Evolutionary conservation across 2,113 vertebrate genomes (phyloP).

Genomic region (Tenrec ecaudatus): DNA sequence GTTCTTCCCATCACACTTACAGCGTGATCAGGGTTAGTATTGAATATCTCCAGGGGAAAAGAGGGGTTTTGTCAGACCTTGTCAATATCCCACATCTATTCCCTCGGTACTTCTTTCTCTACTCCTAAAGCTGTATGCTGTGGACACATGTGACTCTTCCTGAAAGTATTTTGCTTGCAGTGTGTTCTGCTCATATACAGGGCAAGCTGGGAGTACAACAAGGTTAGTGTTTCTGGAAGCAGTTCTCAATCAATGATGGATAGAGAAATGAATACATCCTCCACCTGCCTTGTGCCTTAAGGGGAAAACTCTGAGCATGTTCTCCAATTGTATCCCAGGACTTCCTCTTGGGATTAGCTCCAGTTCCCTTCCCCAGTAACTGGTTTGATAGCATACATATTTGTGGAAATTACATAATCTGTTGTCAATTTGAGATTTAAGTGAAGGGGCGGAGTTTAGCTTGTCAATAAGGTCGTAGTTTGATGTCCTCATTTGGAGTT

Average conservation of each 20-base stretch:
- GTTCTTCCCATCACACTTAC: neutral
- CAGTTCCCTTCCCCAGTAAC: neutral
- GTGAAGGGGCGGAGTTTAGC: too few relatives aligned
- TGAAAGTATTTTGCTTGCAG: neutral
- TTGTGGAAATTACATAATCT: too few relatives aligned
- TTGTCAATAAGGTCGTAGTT: too few relatives aligned
- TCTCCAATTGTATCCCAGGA: neutral
- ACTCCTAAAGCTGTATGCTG: neutral
- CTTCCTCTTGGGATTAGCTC: neutral
- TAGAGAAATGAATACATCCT: neutral
- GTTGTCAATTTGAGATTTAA: too few relatives aligned
- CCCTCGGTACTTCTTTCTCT: neutral
- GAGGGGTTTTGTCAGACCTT: neutral
- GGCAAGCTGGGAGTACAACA: neutral
- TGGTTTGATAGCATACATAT: neutral
- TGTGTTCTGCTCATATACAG: neutral
- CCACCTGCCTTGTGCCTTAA: neutral
- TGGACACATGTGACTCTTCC: neutral
- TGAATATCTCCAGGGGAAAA: neutral
- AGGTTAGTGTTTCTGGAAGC: slow-evolving; percentile 33
- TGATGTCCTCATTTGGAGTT: too few relatives aligned
- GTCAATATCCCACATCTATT: neutral
- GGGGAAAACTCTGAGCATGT: neutral
- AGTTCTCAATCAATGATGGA: neutral
- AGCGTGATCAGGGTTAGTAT: neutral